A percentile compares a stretch with the other conserved stretches of the same genome.
Evolutionary conservation across 2,797 vertebrate genomes (phyloP).

Genomic region (Phoeniculus purpureus): DNA sequence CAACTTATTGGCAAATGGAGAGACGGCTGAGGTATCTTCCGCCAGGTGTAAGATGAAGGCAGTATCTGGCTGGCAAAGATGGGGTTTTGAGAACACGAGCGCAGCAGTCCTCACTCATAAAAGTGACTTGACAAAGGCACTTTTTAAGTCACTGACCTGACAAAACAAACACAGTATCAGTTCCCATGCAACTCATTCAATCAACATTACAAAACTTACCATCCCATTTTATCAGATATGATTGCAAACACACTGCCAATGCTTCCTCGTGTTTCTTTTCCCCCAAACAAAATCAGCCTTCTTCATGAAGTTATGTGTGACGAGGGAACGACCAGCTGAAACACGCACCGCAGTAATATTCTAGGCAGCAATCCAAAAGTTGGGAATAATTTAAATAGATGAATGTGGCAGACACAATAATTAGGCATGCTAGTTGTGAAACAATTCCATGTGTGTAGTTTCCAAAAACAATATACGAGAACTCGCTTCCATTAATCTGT

Average conservation of each 20-base stretch:
- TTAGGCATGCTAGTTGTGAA: conserved; percentile 78
- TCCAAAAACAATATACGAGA: conserved; percentile 68
- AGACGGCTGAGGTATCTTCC: conserved; percentile 79
- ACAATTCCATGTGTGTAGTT: conserved; percentile 75
- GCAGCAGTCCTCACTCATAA: conserved; percentile 70
- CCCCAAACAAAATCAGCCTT: conserved; percentile 8
- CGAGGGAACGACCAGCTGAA: conserved; percentile 76
- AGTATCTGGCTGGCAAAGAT: conserved; percentile 70
- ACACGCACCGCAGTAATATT: conserved; percentile 79
- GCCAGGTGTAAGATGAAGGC: conserved; percentile 70
- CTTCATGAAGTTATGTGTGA: conserved; percentile 64
- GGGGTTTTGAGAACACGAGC: conserved; percentile 41
- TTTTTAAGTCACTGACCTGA: conserved; percentile 77
- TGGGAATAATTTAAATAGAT: conserved; percentile 79
- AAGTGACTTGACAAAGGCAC: conserved; percentile 81
- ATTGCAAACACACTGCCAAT: background rate
- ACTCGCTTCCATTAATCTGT: conserved; percentile 71
- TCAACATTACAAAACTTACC: background rate
- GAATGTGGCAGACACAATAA: conserved; percentile 86
- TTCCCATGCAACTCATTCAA: conserved; percentile 28
- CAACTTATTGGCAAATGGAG: conserved; percentile 74
- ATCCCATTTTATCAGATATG: background rate
- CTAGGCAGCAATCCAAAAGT: conserved; percentile 84
- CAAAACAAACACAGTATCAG: conserved; percentile 71
- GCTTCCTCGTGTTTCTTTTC: background rate